Conservation (phyloP, 2,113 vertebrate genomes). For the Colaptes auratus region DNA sequence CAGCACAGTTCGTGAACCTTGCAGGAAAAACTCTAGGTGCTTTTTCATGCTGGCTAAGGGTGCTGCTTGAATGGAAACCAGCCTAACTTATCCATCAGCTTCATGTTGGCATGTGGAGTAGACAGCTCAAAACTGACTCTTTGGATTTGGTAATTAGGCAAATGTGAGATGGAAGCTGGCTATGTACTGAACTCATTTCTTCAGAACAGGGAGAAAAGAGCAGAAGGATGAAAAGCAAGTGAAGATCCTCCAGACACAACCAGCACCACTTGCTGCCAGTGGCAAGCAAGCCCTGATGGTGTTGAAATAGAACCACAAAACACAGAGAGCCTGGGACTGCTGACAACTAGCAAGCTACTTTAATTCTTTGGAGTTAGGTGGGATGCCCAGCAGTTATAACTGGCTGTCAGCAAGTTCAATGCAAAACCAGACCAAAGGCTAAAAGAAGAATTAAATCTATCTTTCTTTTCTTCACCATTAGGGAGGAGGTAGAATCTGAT, state of each 20-base stretch:
- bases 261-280: neutral
- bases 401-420: neutral
- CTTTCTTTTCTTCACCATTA: conserved; percentile 10
- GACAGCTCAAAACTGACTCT: neutral
- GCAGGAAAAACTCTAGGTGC: neutral
- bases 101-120: neutral
- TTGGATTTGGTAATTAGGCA: neutral
- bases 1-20: neutral
- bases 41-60: neutral
- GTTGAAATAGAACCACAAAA: neutral
- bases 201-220: neutral
- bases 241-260: neutral
- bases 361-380: neutral
- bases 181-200: neutral
- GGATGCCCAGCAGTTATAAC: neutral
- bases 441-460: neutral
- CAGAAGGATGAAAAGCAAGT: neutral
- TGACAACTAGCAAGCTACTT: neutral
- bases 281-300: neutral
- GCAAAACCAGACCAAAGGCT: neutral
- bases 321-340: neutral
- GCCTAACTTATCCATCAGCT: neutral
- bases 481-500: conserved; percentile 77
- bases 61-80: neutral
- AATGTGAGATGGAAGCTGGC: neutral